phyloP scores from a whole-genome alignment of 2,113 vertebrate species.

The Morphnarchus princeps region DNA sequence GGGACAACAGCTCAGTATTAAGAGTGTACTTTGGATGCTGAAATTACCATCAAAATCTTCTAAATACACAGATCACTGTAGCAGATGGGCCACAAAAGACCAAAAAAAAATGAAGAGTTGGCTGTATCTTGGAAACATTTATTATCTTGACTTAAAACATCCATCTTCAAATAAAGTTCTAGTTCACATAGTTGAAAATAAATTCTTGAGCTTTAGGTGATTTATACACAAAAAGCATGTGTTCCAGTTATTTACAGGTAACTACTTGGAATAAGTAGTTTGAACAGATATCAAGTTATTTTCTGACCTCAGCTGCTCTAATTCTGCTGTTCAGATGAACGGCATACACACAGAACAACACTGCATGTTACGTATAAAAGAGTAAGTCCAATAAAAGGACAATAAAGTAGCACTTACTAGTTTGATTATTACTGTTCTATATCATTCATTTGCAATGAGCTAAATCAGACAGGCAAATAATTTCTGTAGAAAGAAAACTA shows the following conservation, averaged over 20 bases:
- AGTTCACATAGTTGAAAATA: background rate
- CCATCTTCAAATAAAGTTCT: background rate
- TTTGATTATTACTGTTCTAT: background rate
- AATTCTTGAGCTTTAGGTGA: background rate
- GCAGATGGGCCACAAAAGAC: background rate
- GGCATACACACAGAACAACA: background rate
- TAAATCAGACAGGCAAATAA: background rate
- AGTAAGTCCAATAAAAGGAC: background rate
- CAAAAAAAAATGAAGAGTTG: background rate
- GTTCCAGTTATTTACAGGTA: background rate
- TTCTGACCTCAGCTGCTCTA: background rate
- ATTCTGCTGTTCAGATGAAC: background rate
- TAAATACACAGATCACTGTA: background rate
- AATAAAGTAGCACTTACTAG: background rate
- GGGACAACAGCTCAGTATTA: background rate
- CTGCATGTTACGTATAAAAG: fast-evolving
- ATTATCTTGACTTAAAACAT: background rate
- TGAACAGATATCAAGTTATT: background rate
- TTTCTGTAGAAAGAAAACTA: background rate
- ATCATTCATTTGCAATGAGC: background rate
- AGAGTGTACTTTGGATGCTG: background rate
- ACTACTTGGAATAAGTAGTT: background rate
- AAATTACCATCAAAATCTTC: background rate
- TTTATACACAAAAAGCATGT: background rate
- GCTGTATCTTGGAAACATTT: background rate